phyloP scores from a whole-genome alignment of 2,797 vertebrate species.

The Perodicticus potto region DNA sequence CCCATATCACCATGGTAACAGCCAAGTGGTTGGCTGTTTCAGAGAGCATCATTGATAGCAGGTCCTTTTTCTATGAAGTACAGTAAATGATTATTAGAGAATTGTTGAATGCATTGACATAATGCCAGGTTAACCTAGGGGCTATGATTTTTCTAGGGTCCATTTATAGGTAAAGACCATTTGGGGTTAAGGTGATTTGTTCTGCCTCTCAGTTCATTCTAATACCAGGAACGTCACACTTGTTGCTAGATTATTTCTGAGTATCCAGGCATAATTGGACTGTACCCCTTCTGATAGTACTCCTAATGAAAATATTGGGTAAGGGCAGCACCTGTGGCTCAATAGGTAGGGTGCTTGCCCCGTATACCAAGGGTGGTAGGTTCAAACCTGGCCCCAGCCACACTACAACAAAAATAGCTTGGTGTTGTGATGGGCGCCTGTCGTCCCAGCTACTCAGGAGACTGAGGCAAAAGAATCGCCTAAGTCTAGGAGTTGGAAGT shows the following conservation, averaged over 20 bases:
- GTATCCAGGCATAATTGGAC: background rate
- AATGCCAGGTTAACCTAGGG: background rate
- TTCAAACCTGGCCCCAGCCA: too few relatives aligned
- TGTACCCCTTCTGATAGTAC: background rate
- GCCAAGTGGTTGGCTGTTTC: background rate
- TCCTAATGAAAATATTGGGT: slow-evolving; percentile 21
- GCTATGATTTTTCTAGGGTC: slow-evolving; percentile 31
- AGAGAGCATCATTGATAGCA: background rate
- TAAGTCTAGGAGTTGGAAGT: too few relatives aligned
- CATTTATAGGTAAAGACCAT: slow-evolving; percentile 40
- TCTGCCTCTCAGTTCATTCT: slow-evolving; percentile 23
- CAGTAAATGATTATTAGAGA: background rate
- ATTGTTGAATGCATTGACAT: background rate
- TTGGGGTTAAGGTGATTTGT: slow-evolving; percentile 20
- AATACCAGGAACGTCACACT: slow-evolving; percentile 51
- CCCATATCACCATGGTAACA: slow-evolving; percentile 36
- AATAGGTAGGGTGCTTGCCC: too few relatives aligned
- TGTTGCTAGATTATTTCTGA: slow-evolving; percentile 65
- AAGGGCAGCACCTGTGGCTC: background rate
- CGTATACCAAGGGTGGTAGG: too few relatives aligned
- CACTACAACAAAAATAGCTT: too few relatives aligned
- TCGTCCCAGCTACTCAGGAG: too few relatives aligned
- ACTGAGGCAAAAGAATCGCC: too few relatives aligned
- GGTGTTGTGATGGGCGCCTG: too few relatives aligned
- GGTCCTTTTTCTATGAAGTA: background rate